Evolutionary conservation across 2,113 vertebrate species (phyloP).

Genomic region (Rhombomys opimus): DNA sequence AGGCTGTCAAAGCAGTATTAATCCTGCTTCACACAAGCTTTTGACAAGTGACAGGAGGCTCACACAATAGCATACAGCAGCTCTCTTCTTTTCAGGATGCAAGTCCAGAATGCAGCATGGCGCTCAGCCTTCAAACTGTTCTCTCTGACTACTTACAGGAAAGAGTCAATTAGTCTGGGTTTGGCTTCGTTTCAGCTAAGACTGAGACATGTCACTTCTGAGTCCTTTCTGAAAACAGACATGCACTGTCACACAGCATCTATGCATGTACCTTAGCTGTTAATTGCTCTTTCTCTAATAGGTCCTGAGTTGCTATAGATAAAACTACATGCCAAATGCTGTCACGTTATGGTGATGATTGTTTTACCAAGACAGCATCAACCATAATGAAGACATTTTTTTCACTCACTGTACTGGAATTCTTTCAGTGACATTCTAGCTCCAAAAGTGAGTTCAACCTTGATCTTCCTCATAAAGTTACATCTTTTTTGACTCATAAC

Average conservation of each 20-base stretch:
- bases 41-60: background rate
- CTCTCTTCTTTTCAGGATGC: background rate
- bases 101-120: background rate
- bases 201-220: background rate
- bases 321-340: background rate
- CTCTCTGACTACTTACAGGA: background rate
- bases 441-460: background rate
- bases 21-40: background rate
- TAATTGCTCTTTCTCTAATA: background rate
- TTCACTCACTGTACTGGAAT: background rate
- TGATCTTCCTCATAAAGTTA: background rate
- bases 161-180: slow-evolving; percentile 18
- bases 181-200: background rate
- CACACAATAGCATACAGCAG: background rate
- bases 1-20: background rate
- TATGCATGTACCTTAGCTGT: background rate
- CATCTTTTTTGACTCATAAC: background rate
- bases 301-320: background rate
- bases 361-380: background rate
- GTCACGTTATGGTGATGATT: background rate
- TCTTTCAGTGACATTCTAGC: background rate
- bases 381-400: background rate
- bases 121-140: background rate
- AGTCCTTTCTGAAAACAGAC: accelerated
- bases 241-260: background rate